A percentile compares a stretch with the other conserved stretches of the same genome.
Conservation (phyloP, 1,140 invertebrate genomes). For the Agrilus planipennis region DNA sequence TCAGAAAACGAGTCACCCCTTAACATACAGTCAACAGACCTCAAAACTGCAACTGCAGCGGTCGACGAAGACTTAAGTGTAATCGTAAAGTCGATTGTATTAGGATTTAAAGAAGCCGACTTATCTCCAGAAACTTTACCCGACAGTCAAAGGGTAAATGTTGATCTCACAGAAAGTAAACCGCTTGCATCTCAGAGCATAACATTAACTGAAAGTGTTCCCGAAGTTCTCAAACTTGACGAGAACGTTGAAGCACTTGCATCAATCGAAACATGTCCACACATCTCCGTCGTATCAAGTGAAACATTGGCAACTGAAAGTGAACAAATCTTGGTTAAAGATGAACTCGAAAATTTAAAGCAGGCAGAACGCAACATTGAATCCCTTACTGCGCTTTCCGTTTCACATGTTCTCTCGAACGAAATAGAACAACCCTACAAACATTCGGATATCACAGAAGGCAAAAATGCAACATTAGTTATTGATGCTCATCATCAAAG, state of each 20-base stretch:
- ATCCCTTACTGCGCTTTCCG: no score
- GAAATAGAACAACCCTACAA: conserved; percentile 20
- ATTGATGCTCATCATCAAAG: no score
- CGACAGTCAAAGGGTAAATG: conserved; percentile 10
- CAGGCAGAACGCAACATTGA: no score
- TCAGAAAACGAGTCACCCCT: conserved; percentile 27
- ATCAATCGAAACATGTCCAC: conserved; percentile 16
- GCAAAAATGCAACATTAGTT: conserved; percentile 23
- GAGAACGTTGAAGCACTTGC: conserved; percentile 18
- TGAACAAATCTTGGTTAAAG: conserved; percentile 21
- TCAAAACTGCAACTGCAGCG: conserved; percentile 18
- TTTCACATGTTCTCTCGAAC: conserved; percentile 16
- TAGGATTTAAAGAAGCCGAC: conserved; percentile 27
- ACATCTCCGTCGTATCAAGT: conserved; percentile 20
- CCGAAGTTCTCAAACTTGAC: conserved; percentile 15
- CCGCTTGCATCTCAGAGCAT: conserved; percentile 28
- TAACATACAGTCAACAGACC: conserved; percentile 6
- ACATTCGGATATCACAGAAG: conserved; percentile 13
- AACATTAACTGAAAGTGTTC: conserved; percentile 15
- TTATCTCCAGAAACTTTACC: conserved; percentile 18
- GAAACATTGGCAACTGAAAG: conserved; percentile 18
- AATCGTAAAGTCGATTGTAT: conserved; percentile 19
- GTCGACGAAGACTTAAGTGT: conserved; percentile 26
- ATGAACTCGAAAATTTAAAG: conserved; percentile 33
- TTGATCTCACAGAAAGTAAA: conserved; percentile 12